Conservation (phyloP, 2,888 invertebrate genomes). For the Brassicogethes aeneus region DNA sequence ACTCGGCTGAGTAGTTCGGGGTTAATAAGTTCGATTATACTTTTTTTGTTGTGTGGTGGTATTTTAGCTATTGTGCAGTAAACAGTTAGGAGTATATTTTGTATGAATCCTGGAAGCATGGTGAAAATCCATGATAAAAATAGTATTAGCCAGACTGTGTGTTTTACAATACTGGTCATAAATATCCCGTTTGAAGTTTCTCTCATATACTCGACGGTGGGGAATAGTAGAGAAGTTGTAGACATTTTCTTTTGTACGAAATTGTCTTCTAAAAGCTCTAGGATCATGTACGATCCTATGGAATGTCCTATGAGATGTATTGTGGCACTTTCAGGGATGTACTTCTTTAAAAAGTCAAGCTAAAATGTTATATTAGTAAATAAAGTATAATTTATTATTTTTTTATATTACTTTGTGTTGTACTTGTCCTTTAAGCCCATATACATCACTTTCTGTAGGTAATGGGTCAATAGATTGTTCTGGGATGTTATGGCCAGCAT, state of each 20-base stretch:
- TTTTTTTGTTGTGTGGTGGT: slow-evolving; percentile 46
- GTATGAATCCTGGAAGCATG: slow-evolving; percentile 47
- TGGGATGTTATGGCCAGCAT: slow-evolving; percentile 75
- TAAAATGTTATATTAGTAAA: slow-evolving; percentile 23
- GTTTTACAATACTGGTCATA: slow-evolving; percentile 54
- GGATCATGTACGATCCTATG: slow-evolving; percentile 76
- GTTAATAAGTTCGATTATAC: slow-evolving; percentile 49
- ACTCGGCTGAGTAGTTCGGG: slow-evolving; percentile 54
- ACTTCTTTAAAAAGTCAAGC: slow-evolving; percentile 60
- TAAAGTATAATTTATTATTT: not conserved
- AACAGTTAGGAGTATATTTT: slow-evolving; percentile 43
- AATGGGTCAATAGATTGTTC: slow-evolving; percentile 41
- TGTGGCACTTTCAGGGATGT: slow-evolving; percentile 61
- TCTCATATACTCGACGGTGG: slow-evolving; percentile 78
- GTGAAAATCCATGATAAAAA: slow-evolving; percentile 45
- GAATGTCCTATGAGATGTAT: slow-evolving; percentile 85
- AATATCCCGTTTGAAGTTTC: slow-evolving; percentile 63
- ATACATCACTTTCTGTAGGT: slow-evolving; percentile 53
- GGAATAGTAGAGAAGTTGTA: slow-evolving; percentile 72
- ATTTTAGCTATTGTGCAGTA: slow-evolving; percentile 49
- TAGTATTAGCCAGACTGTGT: slow-evolving; percentile 40
- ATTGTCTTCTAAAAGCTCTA: slow-evolving; percentile 59
- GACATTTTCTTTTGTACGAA: slow-evolving; percentile 46
- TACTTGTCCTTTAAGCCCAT: slow-evolving; percentile 70
- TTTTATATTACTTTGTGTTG: slow-evolving; percentile 56